Conservation (phyloP, 2,888 invertebrate species). For the Asteroscopus sphinx region DNA sequence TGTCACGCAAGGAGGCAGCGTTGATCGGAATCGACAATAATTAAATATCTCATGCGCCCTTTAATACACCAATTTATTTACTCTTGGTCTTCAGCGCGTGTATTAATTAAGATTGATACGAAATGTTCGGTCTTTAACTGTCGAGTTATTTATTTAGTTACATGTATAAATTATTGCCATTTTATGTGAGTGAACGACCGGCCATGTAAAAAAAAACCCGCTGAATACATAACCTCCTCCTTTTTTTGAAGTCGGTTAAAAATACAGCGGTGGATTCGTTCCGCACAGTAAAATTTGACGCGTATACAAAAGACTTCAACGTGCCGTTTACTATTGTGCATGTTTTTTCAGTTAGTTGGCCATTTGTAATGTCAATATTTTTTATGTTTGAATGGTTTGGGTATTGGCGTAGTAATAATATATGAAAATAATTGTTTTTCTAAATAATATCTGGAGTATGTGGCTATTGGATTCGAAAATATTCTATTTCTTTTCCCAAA, state of each 20-base stretch:
- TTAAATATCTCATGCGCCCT: conserved; percentile 86
- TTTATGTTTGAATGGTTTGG: not conserved
- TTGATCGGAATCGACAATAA: conserved; percentile 85
- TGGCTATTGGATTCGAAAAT: too few relatives aligned
- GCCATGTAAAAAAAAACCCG: too few relatives aligned
- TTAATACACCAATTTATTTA: conserved; percentile 86
- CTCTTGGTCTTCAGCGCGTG: conserved; percentile 71
- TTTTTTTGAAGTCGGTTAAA: too few relatives aligned
- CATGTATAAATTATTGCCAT: conserved; percentile 67
- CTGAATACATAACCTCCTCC: too few relatives aligned
- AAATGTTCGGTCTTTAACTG: conserved; percentile 73
- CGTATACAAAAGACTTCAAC: conserved; percentile 83
- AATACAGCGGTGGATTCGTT: conserved; percentile 59
- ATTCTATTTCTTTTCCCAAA: too few relatives aligned
- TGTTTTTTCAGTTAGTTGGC: conserved; percentile 8
- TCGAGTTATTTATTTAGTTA: conserved; percentile 64
- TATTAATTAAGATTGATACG: conserved; percentile 88
- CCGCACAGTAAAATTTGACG: conserved; percentile 56
- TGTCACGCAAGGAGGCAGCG: conserved; percentile 82
- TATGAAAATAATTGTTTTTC: not conserved
- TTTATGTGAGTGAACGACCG: conserved; percentile 68
- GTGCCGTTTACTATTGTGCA: conserved; percentile 58
- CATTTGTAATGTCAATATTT: not conserved
- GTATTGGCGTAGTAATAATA: not conserved
- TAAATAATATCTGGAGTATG: too few relatives aligned